Evolutionary conservation across 2,888 invertebrate genomes (phyloP), one percentile per base, ranked within the genome.

Genomic region (Osedax fenrisi): DNA sequence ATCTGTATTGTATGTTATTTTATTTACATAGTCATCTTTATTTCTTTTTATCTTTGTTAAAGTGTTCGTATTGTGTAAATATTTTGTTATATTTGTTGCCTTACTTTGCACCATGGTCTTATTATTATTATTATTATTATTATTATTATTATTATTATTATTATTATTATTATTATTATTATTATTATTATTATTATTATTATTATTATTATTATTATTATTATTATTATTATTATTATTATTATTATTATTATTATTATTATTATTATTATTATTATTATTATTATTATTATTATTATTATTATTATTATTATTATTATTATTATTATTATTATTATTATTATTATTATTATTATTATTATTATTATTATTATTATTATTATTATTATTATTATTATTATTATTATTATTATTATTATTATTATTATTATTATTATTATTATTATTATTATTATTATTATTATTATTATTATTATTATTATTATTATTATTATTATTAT

Each of bases 161-260:
- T 22, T 69, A 0, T 22, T 69, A 0, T 66, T 72, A 0, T 66
- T 72, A 0, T 66, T 72, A 17, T 22, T 72, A 17, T 66, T 72
- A 17, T 66, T 72, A 17, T 66, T 71, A 17, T 22, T 72, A 0
- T 22, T 72, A 0, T 1, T 72, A 17, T 66, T 72, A 0, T 66
- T 72, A 17, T 22, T 72, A 17, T 66, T 72, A 17, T 66, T 72
- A 17, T 66, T 72, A 17, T 22, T 72, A 17, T 66, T 72, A 17
- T 66, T 72, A 17, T 27, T 69, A 13, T 27, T 69, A 13, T 27
- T 69, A 0, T 27, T 1, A 13, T 27, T 69, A 13, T 1, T 69
- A 13, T 27, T 69, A 13, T 27, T 69, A 13, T 27, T 69, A 0
- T 27, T 69, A 0, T 27, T 69, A 13, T 27, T 69, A 13, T 27